These are phyloP conservation scores for Rhamphomyia laevipes DNA, from an alignment of 2,888 invertebrate genomes.

Conservation along the genomic window DNA sequence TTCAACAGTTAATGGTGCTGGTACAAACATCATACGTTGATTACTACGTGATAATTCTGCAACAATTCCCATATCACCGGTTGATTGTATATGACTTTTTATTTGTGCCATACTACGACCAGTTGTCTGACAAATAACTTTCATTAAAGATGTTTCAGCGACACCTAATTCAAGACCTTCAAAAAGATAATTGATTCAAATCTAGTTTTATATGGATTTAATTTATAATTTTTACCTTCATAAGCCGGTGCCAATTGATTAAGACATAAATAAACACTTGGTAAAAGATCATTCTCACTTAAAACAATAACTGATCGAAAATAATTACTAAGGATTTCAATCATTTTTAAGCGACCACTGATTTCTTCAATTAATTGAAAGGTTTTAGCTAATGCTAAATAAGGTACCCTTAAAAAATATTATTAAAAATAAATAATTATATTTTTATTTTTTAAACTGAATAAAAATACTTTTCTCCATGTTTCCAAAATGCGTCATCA, in stretches of 20 bases:
- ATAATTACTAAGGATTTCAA: slow-evolving; percentile 85
- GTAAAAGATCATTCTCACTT: slow-evolving; percentile 78
- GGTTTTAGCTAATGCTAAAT: slow-evolving; percentile 81
- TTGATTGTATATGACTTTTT: slow-evolving; percentile 44
- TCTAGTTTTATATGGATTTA: slow-evolving; percentile 1
- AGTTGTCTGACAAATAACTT: slow-evolving; percentile 83
- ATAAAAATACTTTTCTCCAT: slow-evolving; percentile 49
- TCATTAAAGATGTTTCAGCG: slow-evolving; percentile 89
- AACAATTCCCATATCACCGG: slow-evolving; percentile 84
- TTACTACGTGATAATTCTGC: slow-evolving; percentile 74
- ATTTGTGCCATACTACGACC: slow-evolving; percentile 76
- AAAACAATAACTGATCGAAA: slow-evolving; percentile 81
- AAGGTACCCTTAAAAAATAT: slow-evolving; percentile 60
- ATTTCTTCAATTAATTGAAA: slow-evolving; percentile 81
- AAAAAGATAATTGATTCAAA: neutral
- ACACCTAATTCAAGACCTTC: slow-evolving; percentile 73
- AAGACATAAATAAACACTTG: slow-evolving; percentile 87
- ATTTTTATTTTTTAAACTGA: slow-evolving; percentile 3
- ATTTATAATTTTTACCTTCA: slow-evolving; percentile 50
- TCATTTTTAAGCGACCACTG: slow-evolving; percentile 75
- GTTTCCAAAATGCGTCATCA: slow-evolving; percentile 69
- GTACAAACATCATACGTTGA: slow-evolving; percentile 81
- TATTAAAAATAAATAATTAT: neutral
- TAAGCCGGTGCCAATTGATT: slow-evolving; percentile 94
- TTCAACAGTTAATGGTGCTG: slow-evolving; percentile 61